Percentiles rank a stretch among this genome's conserved stretches.
These are phyloP conservation scores for Syrrhaptes paradoxus DNA, from an alignment of 2,113 vertebrate species.

Conservation along the genomic window DNA sequence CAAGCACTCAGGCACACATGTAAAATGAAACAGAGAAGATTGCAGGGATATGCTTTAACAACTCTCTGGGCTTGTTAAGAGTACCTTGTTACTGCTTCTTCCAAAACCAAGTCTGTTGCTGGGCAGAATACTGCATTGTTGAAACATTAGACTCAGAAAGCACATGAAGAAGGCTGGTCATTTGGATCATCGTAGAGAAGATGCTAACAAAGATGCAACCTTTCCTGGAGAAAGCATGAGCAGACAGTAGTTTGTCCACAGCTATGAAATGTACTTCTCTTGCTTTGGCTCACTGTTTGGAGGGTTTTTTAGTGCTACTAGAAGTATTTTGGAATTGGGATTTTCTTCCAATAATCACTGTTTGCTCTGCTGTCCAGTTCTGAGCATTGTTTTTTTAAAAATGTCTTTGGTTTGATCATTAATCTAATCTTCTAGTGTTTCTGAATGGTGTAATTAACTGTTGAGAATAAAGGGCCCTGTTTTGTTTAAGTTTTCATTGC, in stretches of 20 bases:
- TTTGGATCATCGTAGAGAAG: not conserved
- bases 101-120: not conserved
- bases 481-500: slow-evolving; percentile 37
- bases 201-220: not conserved
- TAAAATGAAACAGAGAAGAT: not conserved
- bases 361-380: not conserved
- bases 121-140: not conserved
- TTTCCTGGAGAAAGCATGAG: not conserved
- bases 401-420: slow-evolving; percentile 3
- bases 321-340: not conserved
- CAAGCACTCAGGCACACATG: not conserved
- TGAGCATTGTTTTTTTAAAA: slow-evolving; percentile 38
- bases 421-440: slow-evolving; percentile 56
- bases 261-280: not conserved
- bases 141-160: not conserved
- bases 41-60: not conserved
- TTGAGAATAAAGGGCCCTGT: not conserved
- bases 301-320: not conserved
- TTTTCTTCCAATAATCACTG: not conserved
- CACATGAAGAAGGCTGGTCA: rapidly evolving
- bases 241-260: not conserved
- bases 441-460: slow-evolving; percentile 56
- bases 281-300: not conserved
- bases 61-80: not conserved
- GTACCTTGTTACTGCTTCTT: not conserved